A percentile compares a stretch with the other conserved stretches of the same genome.
Conservation (phyloP, 2,888 invertebrate species). For the Sturmia bella region DNA sequence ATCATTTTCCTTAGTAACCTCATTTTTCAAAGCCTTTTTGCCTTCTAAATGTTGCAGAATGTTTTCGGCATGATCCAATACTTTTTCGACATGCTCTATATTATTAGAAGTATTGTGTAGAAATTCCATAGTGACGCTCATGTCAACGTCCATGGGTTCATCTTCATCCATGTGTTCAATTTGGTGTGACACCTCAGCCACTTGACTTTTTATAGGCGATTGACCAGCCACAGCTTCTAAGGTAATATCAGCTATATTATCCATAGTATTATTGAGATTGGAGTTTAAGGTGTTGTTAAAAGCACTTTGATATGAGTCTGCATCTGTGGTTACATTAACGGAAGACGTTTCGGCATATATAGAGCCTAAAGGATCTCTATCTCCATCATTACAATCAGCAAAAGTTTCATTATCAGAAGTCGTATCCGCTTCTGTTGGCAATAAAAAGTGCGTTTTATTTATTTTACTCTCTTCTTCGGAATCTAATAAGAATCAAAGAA, state of each 20-base stretch:
- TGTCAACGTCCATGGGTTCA: constrained; percentile 78
- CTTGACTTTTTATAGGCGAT: constrained; percentile 10
- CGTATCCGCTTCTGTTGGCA: constrained; percentile 69
- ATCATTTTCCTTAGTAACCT: constrained; percentile 5
- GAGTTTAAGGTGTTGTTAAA: constrained; percentile 26
- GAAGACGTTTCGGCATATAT: constrained; percentile 59
- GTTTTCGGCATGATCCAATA: constrained; percentile 54
- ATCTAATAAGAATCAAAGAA: not conserved
- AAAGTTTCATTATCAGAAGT: constrained; percentile 77
- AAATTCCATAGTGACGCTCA: constrained; percentile 74
- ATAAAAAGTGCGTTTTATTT: constrained; percentile 62
- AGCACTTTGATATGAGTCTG: constrained; percentile 59
- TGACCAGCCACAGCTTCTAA: constrained; percentile 28
- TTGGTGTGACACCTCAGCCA: constrained; percentile 5
- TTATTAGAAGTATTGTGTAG: constrained; percentile 67
- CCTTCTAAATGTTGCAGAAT: constrained; percentile 44
- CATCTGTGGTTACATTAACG: constrained; percentile 45
- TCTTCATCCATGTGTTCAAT: constrained; percentile 60
- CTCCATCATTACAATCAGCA: constrained; percentile 78
- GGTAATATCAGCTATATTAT: constrained; percentile 45
- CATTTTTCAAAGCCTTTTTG: not conserved
- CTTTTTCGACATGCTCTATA: constrained; percentile 62
- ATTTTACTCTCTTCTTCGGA: constrained; percentile 36
- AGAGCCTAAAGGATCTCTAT: constrained; percentile 70
- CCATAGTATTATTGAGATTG: constrained; percentile 30